Base-by-base conservation (phyloP, 2,113 vertebrate species). In the Eudyptes chrysolophus region DNA sequence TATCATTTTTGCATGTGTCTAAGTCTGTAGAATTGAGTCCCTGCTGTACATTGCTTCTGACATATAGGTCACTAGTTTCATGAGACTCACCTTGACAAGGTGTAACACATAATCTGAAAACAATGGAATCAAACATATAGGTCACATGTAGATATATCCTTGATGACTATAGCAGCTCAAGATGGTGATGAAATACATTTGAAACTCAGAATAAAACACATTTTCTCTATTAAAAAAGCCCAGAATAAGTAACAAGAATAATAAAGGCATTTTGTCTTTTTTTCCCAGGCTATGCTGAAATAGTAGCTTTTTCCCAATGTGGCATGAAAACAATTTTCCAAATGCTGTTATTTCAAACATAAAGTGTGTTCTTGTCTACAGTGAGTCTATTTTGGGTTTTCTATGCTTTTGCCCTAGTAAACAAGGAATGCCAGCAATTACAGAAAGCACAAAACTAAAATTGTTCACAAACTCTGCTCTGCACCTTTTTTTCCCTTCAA, bases 81-180 rank as follows among this genome's bases (percentile, higher is more conserved):
- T 0, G 1, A 19, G 7, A 38, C 16, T 72, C 32, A 49, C 10
- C 10, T 24, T 2, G 1, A 51, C 14, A 32, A 29, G 11, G 3
- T 71, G 6, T n/a, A 49, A 75, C 15, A 49, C 14, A 30, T 16
- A 51, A 52, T n/a, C 2, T 40, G 7, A 58, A 71, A 89, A 18
- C 9, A 44, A 16, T 5, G 3, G 5, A 79, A 61, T 71, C 11
- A 79, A 78, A 52, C 16, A 42, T 32, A 12, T 3, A 38, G 4
- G 2, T 58, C 60, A 60, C 1, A 1, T 42, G 11, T 24, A 55
- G 8, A 16, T 62, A 42, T 8, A 57, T 24, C n/a, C 19, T 57
- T 82, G 70, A 29, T 48, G 15, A 61, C 16, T 19, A 13, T 7
- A 46, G 12, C 11, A 68, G 27, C 10, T 69, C 21, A 65, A 61